Base-by-base conservation (phyloP, 2,888 invertebrate species). In the Chrysolina americana region DNA sequence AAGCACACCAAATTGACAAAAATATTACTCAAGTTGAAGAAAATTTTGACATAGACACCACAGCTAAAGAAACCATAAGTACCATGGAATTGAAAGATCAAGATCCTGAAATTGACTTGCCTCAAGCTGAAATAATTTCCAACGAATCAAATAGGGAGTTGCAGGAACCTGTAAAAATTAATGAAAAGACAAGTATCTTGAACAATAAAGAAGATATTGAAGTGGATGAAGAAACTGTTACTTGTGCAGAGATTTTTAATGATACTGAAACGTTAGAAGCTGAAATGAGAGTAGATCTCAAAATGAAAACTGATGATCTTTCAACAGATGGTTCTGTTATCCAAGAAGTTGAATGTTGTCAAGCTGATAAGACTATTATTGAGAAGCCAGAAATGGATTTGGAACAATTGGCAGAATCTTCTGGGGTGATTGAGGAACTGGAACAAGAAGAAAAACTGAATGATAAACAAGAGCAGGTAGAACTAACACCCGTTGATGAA, bases 401-500 rank as follows among this genome's bases (percentile, higher is more conserved):
- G 15, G 9, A 23, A 28, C 36, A 19, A 36, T 48, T 28, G n/a
- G 59, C 59, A 59, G 36, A 59, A 28, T 59, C 59, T 59, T 23
- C 36, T 59, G 59, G 36, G 1, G n/a, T 59, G n/a, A 19, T 59
- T 5, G 36, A 59, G 15, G 9, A 59, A 59, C 17, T 36, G 5
- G 63, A 68, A 50, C 47, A 19, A 13, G 53, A 73, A 0, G 23
- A 23, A 59, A 21, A 15, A 23, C 15, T n/a, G 21, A 21, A 56
- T 28, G 65, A 63, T 41, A 41, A 36, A 53, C 53, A 36, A 47
- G 69, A 59, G 5, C 59, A 69, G 41, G 65, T 23, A 64, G 53
- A 65, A 36, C 21, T 19, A 59, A 65, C 10, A 17, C n/a, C 65
- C 19, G n/a, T 17, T 53, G 53, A 19, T 21, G 53, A 53, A 21